A percentile compares a stretch with the other conserved stretches of the same genome.
Evolutionary conservation across 1,140 invertebrate genomes (phyloP).

Genomic region (Galleria mellonella): DNA sequence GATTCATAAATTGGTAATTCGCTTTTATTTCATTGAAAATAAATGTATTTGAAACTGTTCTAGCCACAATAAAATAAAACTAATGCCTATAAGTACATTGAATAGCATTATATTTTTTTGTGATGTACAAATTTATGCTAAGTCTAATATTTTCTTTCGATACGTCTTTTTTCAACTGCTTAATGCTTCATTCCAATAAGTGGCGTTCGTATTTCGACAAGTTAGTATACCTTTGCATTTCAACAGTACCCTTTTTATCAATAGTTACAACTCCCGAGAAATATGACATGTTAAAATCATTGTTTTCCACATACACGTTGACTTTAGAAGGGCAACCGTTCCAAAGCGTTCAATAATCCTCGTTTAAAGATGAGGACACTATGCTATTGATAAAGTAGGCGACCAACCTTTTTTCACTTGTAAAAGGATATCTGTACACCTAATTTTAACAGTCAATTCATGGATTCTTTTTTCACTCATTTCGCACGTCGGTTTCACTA

Average conservation of each 20-base stretch:
- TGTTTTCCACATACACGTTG: slow-evolving; percentile 42
- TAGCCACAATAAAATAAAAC: too few species aligned
- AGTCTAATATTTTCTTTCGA: slow-evolving; percentile 31
- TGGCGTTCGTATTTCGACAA: slow-evolving; percentile 35
- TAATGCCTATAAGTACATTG: too few species aligned
- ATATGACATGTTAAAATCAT: slow-evolving; percentile 29
- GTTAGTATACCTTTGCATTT: slow-evolving; percentile 36
- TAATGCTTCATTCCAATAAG: slow-evolving; percentile 33
- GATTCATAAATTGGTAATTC: slow-evolving; percentile 31
- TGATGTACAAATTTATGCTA: slow-evolving; percentile 20
- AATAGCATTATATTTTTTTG: too few species aligned
- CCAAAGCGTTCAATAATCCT: slow-evolving; percentile 14
- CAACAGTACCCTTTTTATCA: slow-evolving; percentile 22
- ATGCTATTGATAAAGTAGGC: slow-evolving; percentile 81
- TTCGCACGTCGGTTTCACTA: slow-evolving; percentile 66
- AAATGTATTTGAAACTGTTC: too few species aligned
- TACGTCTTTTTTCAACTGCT: slow-evolving; percentile 38
- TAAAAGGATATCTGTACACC: slow-evolving; percentile 77
- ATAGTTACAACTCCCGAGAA: slow-evolving; percentile 27
- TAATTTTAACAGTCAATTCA: slow-evolving; percentile 68
- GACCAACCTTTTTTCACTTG: slow-evolving; percentile 79
- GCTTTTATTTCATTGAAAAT: slow-evolving; percentile 11
- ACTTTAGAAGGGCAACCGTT: slow-evolving; percentile 21
- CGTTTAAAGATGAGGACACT: slow-evolving; percentile 68
- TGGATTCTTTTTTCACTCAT: slow-evolving; percentile 73